Evolutionary conservation across 1,140 invertebrate species (phyloP), one percentile per base, ranked within the genome.

Genomic region (Argopecten irradians): DNA sequence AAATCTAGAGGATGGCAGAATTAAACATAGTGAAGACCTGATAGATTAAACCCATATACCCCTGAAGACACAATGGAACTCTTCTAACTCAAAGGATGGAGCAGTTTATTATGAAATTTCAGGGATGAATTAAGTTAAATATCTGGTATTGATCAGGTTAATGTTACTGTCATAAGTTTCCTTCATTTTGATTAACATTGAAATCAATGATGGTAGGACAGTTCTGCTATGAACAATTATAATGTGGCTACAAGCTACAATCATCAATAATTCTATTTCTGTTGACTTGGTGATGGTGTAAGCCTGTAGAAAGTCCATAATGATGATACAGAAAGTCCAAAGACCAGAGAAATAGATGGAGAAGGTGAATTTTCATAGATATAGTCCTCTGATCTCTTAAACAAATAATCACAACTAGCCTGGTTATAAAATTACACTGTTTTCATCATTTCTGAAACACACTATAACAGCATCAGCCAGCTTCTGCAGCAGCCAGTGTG

Each of bases 401-500:
- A 5, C 55, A 71, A 71, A 71, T n/a, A 28, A n/a, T 71, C 55
- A 28, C 0, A 71, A 5, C n/a, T 28, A 71, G 1, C 7, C 22
- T 7, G 55, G 22, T 71, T 71, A n/a, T n/a, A 71, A 3, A 71
- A n/a, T 71, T 28, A 28, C 55, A 71, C 22, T 5, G n/a, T 71
- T n/a, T 71, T 71, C 55, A 71, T 71, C n/a, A 71, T 71, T 71
- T 71, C 55, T 28, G 55, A 28, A 71, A 71, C 55, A 71, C 22
- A 71, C 55, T 71, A 16, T 71, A 71, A 71, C 55, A 71, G 55
- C n/a, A 71, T 71, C 16, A 71, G 55, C 55, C 55, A 28, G 55
- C 55, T 71, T 71, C 55, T 71, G 55, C 55, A 28, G 55, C 55
- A 71, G 55, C 55, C 55, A 71, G 55, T 71, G 22, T 71, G 55